Evolutionary conservation across 2,113 vertebrate species (phyloP).

Genomic region (Centropus bengalensis): DNA sequence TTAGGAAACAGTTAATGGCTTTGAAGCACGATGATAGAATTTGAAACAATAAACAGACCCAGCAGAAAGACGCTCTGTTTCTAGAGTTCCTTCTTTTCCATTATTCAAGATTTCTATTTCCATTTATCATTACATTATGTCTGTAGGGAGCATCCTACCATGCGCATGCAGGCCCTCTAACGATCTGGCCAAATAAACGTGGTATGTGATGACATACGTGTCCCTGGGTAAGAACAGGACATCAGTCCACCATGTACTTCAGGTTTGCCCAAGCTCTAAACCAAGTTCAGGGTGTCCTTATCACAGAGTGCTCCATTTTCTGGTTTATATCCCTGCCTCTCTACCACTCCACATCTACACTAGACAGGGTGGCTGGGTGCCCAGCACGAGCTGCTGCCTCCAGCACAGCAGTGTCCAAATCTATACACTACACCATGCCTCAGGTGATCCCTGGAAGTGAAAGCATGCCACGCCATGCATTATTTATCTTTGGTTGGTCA

Average conservation of each 20-base stretch:
- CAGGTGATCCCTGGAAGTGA: too few species aligned
- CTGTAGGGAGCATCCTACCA: not conserved
- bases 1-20: not conserved
- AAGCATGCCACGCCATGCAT: not conserved
- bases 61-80: not conserved
- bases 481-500: not conserved
- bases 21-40: not conserved
- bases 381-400: not conserved
- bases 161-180: not conserved
- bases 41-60: not conserved
- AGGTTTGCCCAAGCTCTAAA: not conserved
- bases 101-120: not conserved
- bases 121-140: not conserved
- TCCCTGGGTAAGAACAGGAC: not conserved
- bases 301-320: accelerated
- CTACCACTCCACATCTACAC: not conserved
- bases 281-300: not conserved
- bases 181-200: not conserved
- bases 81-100: not conserved
- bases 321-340: not conserved
- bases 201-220: not conserved
- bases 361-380: not conserved
- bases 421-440: accelerated
- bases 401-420: not conserved
- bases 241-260: not conserved